phyloP scores from a whole-genome alignment of 2,888 invertebrate species.

The Leptopilina drosophilae region DNA sequence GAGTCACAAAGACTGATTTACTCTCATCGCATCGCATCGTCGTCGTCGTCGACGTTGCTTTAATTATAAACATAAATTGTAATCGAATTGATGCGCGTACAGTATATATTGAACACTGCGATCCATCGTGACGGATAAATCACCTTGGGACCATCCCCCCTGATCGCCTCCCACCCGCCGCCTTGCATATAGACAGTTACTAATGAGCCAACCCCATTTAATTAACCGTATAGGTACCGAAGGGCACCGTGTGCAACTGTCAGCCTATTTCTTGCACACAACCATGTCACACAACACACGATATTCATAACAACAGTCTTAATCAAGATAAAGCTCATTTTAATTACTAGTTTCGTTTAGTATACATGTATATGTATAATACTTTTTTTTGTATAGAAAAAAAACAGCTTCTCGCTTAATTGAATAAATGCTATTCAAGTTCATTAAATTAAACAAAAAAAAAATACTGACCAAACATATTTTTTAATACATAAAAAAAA shows the following conservation, averaged over 20 bases:
- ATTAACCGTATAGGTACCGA: constrained; percentile 61
- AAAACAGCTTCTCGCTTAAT: background rate
- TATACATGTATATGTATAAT: no score
- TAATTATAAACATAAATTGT: constrained; percentile 17
- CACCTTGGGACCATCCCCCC: constrained; percentile 66
- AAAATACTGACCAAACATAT: no score
- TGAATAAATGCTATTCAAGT: background rate
- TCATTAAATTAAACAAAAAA: no score
- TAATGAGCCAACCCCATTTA: constrained; percentile 69
- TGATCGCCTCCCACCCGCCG: constrained; percentile 66
- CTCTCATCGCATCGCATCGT: background rate
- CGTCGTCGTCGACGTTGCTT: background rate
- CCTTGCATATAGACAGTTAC: constrained; percentile 70
- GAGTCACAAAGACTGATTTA: background rate
- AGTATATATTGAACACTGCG: constrained; percentile 63
- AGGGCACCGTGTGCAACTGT: constrained; percentile 59
- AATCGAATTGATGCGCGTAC: constrained; percentile 26
- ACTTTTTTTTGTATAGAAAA: background rate
- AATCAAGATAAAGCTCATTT: constrained; percentile 4
- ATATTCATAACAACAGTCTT: constrained; percentile 11
- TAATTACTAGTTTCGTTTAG: background rate
- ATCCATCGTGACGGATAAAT: constrained; percentile 68
- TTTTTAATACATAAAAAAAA: no score
- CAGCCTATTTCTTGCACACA: constrained; percentile 60
- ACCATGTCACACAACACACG: constrained; percentile 12